These are phyloP conservation scores for Rhinogobio ventralis DNA, from an alignment of 2,797 vertebrate genomes.

Conservation along the genomic window DNA sequence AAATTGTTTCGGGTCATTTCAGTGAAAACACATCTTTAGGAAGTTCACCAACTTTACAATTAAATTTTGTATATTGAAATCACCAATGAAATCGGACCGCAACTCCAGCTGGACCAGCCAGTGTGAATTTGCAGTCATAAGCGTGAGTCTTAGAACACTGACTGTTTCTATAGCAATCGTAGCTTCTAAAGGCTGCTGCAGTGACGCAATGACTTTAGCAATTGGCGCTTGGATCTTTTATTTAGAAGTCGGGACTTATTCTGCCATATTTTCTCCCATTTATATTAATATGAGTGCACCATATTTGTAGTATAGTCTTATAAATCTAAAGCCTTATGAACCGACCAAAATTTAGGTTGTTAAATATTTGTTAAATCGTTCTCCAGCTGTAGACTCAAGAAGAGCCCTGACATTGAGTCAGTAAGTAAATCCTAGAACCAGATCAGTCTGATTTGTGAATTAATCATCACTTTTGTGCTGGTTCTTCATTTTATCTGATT, in stretches of 20 bases:
- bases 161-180: not conserved
- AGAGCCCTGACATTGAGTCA: too few species aligned
- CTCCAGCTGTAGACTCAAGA: not conserved
- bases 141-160: not conserved
- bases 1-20: too few species aligned
- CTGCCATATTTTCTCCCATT: not conserved
- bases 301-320: not conserved
- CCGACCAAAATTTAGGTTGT: not conserved
- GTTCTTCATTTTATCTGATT: not conserved
- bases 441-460: not conserved
- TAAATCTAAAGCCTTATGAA: not conserved
- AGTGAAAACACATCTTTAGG: too few species aligned
- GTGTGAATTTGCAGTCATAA: not conserved
- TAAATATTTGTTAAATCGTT: not conserved
- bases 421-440: not conserved
- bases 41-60: not conserved
- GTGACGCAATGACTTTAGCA: not conserved
- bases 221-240: not conserved
- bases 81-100: not conserved
- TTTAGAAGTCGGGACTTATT: not conserved
- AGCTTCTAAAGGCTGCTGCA: not conserved
- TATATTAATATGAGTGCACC: not conserved
- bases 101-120: not conserved
- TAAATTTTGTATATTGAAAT: not conserved
- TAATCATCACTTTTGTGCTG: not conserved